Evolutionary conservation across 2,797 vertebrate genomes (phyloP).

Genomic region (Poecilia wingei): DNA sequence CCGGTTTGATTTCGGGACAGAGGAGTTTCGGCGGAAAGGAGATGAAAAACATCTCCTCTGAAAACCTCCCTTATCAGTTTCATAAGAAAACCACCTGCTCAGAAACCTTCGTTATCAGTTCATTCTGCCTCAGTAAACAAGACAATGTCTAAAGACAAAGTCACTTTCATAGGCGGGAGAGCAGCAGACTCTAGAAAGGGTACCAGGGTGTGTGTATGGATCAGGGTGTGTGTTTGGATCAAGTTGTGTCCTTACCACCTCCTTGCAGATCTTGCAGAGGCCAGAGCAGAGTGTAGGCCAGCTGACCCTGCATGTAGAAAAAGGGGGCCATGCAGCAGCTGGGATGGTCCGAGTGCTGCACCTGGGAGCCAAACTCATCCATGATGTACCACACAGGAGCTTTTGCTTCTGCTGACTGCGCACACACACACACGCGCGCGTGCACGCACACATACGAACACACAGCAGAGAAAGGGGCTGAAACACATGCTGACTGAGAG

Average conservation of each 20-base stretch:
- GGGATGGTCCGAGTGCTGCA: constrained; percentile 89
- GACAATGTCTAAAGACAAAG: background rate
- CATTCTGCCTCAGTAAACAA: too few species aligned
- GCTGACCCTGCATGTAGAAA: constrained; percentile 83
- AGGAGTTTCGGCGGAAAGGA: too few species aligned
- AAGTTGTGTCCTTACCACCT: constrained; percentile 77
- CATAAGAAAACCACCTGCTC: too few species aligned
- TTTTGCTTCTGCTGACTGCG: constrained; percentile 91
- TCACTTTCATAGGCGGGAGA: background rate
- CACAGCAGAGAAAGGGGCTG: background rate
- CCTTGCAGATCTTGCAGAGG: constrained; percentile 87
- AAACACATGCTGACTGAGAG: background rate
- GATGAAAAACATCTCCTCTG: too few species aligned
- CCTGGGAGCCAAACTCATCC: constrained; percentile 95
- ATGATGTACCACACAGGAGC: constrained; percentile 96
- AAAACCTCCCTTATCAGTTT: too few species aligned
- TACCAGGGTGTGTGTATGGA: background rate
- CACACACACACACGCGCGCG: fast-evolving
- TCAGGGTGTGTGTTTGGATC: background rate
- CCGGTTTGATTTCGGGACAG: too few species aligned
- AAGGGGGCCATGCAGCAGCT: constrained; percentile 89
- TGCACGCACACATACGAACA: background rate
- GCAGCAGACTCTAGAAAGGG: background rate
- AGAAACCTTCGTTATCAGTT: too few species aligned
- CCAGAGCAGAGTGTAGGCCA: constrained; percentile 93